These are phyloP conservation scores for Orius insidiosus DNA, from an alignment of 1,140 invertebrate species.

Conservation along the genomic window DNA sequence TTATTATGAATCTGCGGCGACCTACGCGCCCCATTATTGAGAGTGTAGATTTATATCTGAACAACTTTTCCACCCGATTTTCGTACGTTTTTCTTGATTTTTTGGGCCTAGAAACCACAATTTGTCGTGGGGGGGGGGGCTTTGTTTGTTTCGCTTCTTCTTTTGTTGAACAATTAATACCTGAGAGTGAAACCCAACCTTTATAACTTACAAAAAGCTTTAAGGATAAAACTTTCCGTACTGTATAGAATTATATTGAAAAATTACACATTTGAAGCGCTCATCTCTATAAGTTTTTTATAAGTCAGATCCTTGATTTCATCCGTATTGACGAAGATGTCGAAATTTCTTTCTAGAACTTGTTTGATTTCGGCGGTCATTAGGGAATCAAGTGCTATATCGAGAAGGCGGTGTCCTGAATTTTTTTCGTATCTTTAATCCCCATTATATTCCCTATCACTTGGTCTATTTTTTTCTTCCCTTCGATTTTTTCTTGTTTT, in stretches of 20 bases:
- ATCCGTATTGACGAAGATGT: slow-evolving; percentile 69
- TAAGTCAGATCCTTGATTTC: slow-evolving; percentile 75
- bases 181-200: too few species aligned
- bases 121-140: too few species aligned
- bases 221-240: not conserved
- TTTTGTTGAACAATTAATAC: too few species aligned
- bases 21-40: too few species aligned
- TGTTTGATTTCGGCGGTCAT: slow-evolving; percentile 98
- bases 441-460: slow-evolving; percentile 59
- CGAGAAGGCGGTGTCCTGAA: slow-evolving; percentile 56
- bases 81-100: too few species aligned
- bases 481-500: slow-evolving; percentile 31
- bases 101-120: too few species aligned
- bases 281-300: slow-evolving; percentile 46
- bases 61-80: too few species aligned
- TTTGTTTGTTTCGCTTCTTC: too few species aligned
- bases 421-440: slow-evolving; percentile 62
- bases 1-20: too few species aligned
- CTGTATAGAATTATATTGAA: not conserved
- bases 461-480: slow-evolving; percentile 33
- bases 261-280: not conserved
- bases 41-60: too few species aligned
- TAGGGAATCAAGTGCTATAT: slow-evolving; percentile 91
- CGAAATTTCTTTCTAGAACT: slow-evolving; percentile 80
- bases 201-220: too few species aligned